A percentile compares a stretch with the other conserved stretches of the same genome.
Conservation (phyloP, 2,888 invertebrate species). For the Campoplex nolae region DNA sequence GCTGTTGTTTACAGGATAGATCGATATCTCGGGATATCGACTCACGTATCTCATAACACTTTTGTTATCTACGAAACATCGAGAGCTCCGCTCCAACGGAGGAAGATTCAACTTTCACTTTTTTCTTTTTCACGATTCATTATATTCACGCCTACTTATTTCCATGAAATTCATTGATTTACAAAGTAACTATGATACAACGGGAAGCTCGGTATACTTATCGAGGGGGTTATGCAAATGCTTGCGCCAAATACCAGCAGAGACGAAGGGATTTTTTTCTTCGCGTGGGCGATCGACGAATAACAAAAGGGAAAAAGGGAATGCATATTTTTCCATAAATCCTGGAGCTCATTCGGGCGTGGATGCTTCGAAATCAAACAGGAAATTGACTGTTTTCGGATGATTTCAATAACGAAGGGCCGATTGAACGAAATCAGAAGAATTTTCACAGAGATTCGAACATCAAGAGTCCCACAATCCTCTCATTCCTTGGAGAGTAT, state of each 20-base stretch:
- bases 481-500: neutral
- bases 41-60: conserved; percentile 13
- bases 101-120: conserved; percentile 57
- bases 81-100: conserved; percentile 10
- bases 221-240: conserved; percentile 52
- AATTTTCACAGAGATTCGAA: neutral
- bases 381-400: neutral
- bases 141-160: conserved; percentile 41
- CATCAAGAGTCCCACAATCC: neutral
- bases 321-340: conserved; percentile 20
- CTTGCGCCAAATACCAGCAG: conserved; percentile 38
- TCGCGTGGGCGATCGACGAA: conserved; percentile 48
- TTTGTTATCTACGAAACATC: conserved; percentile 28
- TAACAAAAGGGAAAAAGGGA: neutral
- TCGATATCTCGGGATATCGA: conserved; percentile 33
- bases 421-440: no score
- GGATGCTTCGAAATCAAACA: conserved; percentile 26
- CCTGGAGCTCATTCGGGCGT: conserved; percentile 18
- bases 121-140: conserved; percentile 19
- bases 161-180: conserved; percentile 53
- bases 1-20: neutral
- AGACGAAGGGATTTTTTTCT: conserved; percentile 21
- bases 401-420: neutral
- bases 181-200: conserved; percentile 19
- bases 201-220: conserved; percentile 24